phyloP scores from a whole-genome alignment of 2,113 vertebrate genomes.

The Numenius arquata region DNA sequence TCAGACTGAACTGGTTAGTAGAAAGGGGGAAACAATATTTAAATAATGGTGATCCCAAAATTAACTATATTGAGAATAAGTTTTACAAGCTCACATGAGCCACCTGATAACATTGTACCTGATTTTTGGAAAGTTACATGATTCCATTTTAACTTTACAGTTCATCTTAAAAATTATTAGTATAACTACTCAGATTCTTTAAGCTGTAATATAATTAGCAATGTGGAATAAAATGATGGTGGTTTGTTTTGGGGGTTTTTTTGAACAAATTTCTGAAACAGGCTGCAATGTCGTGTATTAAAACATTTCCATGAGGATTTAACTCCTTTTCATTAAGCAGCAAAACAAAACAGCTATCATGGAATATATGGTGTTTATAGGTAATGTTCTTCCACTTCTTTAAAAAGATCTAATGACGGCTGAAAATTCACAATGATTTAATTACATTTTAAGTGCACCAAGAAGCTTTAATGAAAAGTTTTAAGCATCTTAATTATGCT shows the following conservation, averaged over 20 bases:
- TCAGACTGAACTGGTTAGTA: background rate
- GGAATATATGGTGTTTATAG: background rate
- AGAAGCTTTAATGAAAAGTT: background rate
- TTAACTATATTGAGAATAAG: background rate
- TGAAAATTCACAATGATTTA: slow-evolving; percentile 10
- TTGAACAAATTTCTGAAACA: background rate
- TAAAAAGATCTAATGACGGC: background rate
- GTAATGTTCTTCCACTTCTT: background rate
- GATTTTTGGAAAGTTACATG: background rate
- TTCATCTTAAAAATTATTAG: background rate
- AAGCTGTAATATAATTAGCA: background rate
- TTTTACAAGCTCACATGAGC: background rate
- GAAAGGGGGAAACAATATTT: background rate
- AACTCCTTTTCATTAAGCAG: background rate
- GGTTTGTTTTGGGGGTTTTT: background rate
- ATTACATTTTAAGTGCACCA: slow-evolving; percentile 26
- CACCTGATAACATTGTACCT: background rate
- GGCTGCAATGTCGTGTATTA: background rate
- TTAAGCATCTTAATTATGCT: background rate
- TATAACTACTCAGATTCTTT: background rate
- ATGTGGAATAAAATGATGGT: background rate
- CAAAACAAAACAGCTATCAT: background rate
- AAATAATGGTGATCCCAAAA: background rate
- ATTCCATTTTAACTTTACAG: background rate
- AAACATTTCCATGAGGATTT: background rate